Percentiles rank a stretch among this genome's conserved stretches.
Evolutionary conservation across 53 echinoderm and acorn worm species (phyloP).

Genomic region (Echinometra lucunter): DNA sequence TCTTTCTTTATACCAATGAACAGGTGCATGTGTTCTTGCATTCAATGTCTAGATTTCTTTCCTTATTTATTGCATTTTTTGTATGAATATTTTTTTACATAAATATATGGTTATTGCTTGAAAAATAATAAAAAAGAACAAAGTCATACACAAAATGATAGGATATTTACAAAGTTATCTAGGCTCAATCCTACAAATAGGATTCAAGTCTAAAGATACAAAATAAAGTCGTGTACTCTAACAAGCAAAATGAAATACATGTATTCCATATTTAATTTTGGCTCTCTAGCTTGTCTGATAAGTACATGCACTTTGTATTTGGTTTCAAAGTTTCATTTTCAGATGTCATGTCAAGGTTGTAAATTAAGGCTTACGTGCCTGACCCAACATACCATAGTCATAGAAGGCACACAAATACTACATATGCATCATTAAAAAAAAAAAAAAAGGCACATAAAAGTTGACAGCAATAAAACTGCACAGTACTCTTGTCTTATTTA

Average conservation of each 20-base stretch:
- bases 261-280: background rate
- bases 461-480: no score
- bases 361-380: background rate
- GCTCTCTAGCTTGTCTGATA: no score
- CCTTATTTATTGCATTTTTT: background rate
- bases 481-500: no score
- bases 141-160: no score
- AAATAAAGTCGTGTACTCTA: no score
- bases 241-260: background rate
- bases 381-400: background rate
- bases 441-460: no score
- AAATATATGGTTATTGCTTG: background rate
- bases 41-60: background rate
- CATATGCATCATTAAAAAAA: background rate
- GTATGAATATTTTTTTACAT: background rate
- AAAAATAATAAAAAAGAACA: no score
- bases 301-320: no score
- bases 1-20: background rate
- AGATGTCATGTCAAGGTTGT: background rate
- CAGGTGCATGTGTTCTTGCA: background rate
- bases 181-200: background rate
- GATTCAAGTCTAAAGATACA: no score
- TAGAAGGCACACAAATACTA: background rate
- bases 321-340: background rate
- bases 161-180: no score